A percentile compares a stretch with the other conserved stretches of the same genome.
Evolutionary conservation across 2,888 invertebrate genomes (phyloP).

Genomic region (Tyria jacobaeae): DNA sequence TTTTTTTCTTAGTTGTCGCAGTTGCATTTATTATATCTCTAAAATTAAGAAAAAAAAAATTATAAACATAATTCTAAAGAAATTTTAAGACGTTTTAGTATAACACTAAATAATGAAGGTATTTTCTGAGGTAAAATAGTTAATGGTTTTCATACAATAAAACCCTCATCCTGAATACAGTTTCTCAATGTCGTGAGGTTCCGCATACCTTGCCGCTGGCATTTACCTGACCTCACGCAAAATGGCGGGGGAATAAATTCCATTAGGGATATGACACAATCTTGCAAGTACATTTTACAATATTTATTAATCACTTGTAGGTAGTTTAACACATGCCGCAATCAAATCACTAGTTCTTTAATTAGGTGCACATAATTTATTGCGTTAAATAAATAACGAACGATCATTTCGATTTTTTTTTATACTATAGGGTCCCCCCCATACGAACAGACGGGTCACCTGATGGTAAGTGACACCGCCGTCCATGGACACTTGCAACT

Average conservation of each 20-base stretch:
- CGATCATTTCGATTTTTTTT: background rate
- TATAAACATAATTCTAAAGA: no score
- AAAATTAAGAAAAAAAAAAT: no score
- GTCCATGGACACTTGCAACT: no score
- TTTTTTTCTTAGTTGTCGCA: no score
- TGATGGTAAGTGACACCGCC: no score
- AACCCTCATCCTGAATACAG: constrained; percentile 16
- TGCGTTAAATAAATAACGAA: background rate
- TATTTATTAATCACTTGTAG: constrained; percentile 2
- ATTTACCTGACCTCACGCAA: constrained; percentile 70
- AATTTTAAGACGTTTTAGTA: no score
- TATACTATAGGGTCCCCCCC: no score
- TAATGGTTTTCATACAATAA: constrained; percentile 1
- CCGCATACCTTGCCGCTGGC: constrained; percentile 65
- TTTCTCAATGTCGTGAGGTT: constrained; percentile 48
- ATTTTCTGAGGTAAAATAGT: background rate
- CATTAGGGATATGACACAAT: constrained; percentile 72
- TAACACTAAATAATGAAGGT: background rate
- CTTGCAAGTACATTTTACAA: constrained; percentile 24
- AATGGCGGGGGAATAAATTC: constrained; percentile 59
- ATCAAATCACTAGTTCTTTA: background rate
- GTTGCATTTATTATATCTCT: no score
- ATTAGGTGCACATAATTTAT: background rate
- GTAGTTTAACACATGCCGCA: background rate
- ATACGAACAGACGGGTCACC: no score